Evolutionary conservation across 2,797 vertebrate species (phyloP), one percentile per base, ranked within the genome.

Genomic region (Fundulus diaphanus): DNA sequence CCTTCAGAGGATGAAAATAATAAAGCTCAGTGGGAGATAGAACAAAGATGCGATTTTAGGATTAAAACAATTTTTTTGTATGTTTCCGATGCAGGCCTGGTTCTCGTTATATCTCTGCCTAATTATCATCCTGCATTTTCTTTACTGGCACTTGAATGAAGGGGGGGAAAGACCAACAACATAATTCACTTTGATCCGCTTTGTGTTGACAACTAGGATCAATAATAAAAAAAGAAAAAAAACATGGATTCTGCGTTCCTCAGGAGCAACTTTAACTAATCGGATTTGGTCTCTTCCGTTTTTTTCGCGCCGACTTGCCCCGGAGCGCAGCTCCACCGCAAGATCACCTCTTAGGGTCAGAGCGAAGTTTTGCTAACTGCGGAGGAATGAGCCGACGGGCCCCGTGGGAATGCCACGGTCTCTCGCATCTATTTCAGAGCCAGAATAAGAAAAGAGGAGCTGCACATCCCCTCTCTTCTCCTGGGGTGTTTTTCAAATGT

Each of bases 401-500:
- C 90, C 83, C 0, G 49, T 44, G 72, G 89, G 82, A 79, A 90
- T 8, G 85, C 78, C 88, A 91, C 49, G 40, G 78, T 80, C 67
- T 70, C 77, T 92, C 74, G 70, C 80, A 79, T 91, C 86, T 27
- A 84, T 74, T 85, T 85, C 68, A 73, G 78, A 72, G 63, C 18
- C 54, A 74, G 76, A 71, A 3, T 29, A 42, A 52, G 46, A 59
- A 63, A 76, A 70, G 73, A 83, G 29, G 72, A 80, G 40, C 61
- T 37, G 33, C 83, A 82, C 68, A 49, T 70, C 82, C 52, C 77
- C 78, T 81, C 37, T 77, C 44, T 72, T 51, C 75, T 89, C 86
- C 86, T 9, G 20, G 12, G 80, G 82, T 88, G 76, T 77, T 77
- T 77, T 87, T 88, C 81, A 91, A 92, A 92, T 91, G 89, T 89